Base-by-base conservation (phyloP, 2,797 vertebrate genomes). In the Falco berigora region DNA sequence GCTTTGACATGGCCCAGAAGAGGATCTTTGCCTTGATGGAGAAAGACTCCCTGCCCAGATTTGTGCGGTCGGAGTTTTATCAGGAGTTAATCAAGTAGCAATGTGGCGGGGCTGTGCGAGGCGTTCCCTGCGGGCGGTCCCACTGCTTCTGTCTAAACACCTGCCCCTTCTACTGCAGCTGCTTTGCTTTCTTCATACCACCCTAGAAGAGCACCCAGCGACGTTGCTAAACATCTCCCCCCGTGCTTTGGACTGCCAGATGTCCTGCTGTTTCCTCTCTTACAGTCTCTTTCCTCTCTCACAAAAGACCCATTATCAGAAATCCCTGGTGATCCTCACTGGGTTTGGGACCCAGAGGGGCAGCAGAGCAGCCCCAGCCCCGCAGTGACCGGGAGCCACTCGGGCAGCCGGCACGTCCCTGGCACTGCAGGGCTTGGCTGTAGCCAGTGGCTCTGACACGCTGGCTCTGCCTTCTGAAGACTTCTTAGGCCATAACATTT, bases 1-100 rank as follows among this genome's bases (percentile, higher is more conserved):
- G 98, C 97, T 99, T 99, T 88, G 99, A 99, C 50, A 93, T 99
- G 98, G 99, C 99, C 79, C 99, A 99, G 98, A 99, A 99, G 96
- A 98, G 98, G 92, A 98, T 99, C 97, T 98, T 97, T 53, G 98
- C 98, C 92, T 98, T 99, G 97, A 99, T 99, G 99, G 99, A 99
- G 97, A 99, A 99, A 94, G 99, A 99, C 97, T 99, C 99, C 34
- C 98, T 99, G 23, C 98, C 98, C 19, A 99, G 99, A 92, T 99
- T 99, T 92, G 98, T 99, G 94, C 98, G 98, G 67, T 99, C 99
- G 7, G 98, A 98, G 77, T 98, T 98, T 89, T 99, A 99, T 97
- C 99, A 98, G 93, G 99, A 99, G 94, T 97, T 99, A 85, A 97
- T 99, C 94, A 98, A 98, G 98, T 99, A 98, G 98, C 96, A 96